Evolutionary conservation across 2,797 vertebrate species (phyloP).

Genomic region (Sternotherus odoratus): DNA sequence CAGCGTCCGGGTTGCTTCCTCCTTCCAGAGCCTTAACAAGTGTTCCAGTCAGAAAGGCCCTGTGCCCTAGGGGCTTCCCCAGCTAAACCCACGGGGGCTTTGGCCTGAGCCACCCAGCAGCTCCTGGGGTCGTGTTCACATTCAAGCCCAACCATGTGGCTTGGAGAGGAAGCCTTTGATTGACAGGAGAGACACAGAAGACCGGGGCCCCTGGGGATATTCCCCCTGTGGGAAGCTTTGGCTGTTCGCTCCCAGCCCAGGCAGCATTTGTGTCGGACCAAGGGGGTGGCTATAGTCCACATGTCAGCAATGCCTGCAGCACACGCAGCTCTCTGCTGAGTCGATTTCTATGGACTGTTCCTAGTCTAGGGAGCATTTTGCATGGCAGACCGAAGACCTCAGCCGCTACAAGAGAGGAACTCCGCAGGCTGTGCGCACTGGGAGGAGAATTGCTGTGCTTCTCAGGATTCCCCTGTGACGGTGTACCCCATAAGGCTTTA

Average conservation of each 20-base stretch:
- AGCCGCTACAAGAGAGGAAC: background rate
- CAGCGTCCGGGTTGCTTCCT: no score
- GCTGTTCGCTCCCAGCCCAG: background rate
- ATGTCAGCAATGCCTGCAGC: background rate
- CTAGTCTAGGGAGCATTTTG: background rate
- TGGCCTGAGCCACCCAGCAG: no score
- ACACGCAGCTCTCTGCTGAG: background rate
- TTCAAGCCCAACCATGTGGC: no score
- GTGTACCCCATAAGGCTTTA: no score
- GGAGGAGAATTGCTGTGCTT: no score
- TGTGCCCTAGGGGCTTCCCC: no score
- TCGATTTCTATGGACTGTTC: background rate
- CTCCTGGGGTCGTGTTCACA: no score
- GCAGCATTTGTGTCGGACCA: background rate
- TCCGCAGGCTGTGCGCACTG: background rate
- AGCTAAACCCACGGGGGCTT: no score
- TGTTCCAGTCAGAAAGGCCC: no score
- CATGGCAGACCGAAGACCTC: background rate
- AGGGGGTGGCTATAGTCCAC: background rate
- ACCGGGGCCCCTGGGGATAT: background rate
- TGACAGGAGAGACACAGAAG: background rate
- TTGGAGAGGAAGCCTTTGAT: no score
- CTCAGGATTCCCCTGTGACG: no score
- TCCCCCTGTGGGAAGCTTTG: background rate
- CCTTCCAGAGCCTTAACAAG: no score